These are phyloP conservation scores for Cepaea nemoralis DNA, from an alignment of 1,140 invertebrate genomes.

Conservation along the genomic window DNA sequence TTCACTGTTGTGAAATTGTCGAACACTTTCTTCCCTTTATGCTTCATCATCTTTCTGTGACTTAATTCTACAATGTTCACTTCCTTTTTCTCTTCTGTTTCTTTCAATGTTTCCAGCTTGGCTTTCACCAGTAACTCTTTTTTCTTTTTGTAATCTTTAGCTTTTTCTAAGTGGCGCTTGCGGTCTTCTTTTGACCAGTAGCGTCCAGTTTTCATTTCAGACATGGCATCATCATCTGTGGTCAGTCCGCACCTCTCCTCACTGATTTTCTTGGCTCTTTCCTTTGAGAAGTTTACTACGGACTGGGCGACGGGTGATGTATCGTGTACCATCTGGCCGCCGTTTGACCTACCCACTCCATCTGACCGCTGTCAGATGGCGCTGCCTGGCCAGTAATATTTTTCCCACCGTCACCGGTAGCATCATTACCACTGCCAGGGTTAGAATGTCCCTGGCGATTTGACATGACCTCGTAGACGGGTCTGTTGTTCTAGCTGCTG, in stretches of 20 bases:
- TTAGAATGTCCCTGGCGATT: slow-evolving; percentile 51
- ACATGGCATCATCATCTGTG: slow-evolving; percentile 86
- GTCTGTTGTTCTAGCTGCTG: slow-evolving; percentile 71
- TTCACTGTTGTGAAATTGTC: slow-evolving; percentile 75
- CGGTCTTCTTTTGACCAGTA: slow-evolving; percentile 87
- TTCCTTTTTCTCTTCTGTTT: slow-evolving; percentile 67
- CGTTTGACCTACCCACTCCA: slow-evolving; percentile 88
- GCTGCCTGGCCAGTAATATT: slow-evolving; percentile 48
- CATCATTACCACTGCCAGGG: slow-evolving; percentile 40
- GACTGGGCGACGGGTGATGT: slow-evolving; percentile 82
- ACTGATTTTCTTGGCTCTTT: slow-evolving; percentile 79
- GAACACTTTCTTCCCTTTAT: slow-evolving; percentile 72
- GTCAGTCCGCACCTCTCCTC: slow-evolving; percentile 82
- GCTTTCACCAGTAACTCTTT: slow-evolving; percentile 66
- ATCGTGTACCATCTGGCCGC: slow-evolving; percentile 83
- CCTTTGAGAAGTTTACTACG: slow-evolving; percentile 80
- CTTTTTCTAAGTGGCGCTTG: slow-evolving; percentile 81
- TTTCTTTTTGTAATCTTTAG: slow-evolving; percentile 76
- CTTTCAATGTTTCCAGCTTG: slow-evolving; percentile 71
- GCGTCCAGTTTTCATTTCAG: slow-evolving; percentile 84
- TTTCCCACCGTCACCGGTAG: slow-evolving; percentile 55
- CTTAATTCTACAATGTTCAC: slow-evolving; percentile 73
- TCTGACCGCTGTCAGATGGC: slow-evolving; percentile 68
- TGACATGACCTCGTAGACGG: slow-evolving; percentile 32
- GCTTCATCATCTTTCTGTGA: slow-evolving; percentile 73